Base-by-base conservation (phyloP, 2,113 vertebrate species). In the Ictidomys tridecemlineatus region DNA sequence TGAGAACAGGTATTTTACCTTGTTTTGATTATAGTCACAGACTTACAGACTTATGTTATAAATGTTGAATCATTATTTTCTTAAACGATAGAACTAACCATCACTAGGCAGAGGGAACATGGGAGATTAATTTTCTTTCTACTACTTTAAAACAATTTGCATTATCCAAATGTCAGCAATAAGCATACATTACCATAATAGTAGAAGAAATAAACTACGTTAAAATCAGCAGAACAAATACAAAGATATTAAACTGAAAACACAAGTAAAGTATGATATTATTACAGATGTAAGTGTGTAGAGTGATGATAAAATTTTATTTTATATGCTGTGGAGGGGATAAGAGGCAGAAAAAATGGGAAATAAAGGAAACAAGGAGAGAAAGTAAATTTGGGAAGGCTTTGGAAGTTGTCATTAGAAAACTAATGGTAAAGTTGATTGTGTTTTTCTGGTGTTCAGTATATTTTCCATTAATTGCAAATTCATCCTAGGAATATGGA, bases 151-250 rank as follows among this genome's bases (percentile, higher is more conserved):
- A 53, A 53, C 17, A 53, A 53, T 16, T 73, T 70, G 67, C 32
- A 37, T 37, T 34, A 77, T 83, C 28, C n/a, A 88, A 94, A 91
- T 72, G 13, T 51, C 78, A 85, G 56, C 32, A 70, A 32, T 74
- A 72, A n/a, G n/a, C 37, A 28, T 26, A 37, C 37, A 8, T 74
- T 69, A 13, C 48, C 63, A 39, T 34, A 86, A 67, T 14, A 70
- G 37, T 48, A 82, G 58, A 58, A 39, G 67, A 78, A 95, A 69
- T 28, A 94, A 78, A 73, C 37, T 22, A 48, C 7, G 1, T 58
- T 93, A 39, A 85, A 95, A 53, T 85, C n/a, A 93, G 3, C 32
- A 79, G 14, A 89, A 78, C 14, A 67, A 56, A 89, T 45, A n/a
- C n/a, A 73, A 74, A 91, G 48, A 67, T 32, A 28, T 69, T 20